Evolutionary conservation across 2,113 vertebrate genomes (phyloP).

Genomic region (Hippoglossus stenolepis): DNA sequence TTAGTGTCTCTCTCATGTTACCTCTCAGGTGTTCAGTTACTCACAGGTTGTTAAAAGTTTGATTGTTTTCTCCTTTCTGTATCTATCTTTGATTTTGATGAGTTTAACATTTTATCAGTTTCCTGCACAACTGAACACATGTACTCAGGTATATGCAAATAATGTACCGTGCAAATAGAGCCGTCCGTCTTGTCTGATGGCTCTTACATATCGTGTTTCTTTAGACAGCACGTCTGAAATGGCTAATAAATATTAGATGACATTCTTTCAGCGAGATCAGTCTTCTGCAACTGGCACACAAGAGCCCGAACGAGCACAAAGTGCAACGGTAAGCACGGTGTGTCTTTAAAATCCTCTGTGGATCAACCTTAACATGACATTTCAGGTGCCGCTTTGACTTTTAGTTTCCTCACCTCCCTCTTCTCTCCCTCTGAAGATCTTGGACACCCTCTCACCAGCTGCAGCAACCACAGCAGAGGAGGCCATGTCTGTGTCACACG

Average conservation of each 20-base stretch:
- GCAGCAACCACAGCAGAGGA: constrained; percentile 93
- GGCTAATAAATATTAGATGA: constrained; percentile 72
- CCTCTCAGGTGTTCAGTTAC: background rate
- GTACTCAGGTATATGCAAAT: background rate
- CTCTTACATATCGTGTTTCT: constrained; percentile 57
- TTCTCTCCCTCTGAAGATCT: constrained; percentile 65
- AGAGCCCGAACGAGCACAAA: constrained; percentile 65
- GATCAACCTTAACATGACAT: background rate
- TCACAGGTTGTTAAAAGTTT: background rate
- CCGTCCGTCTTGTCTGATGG: constrained; percentile 31
- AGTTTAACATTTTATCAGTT: background rate
- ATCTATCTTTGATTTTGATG: too few species aligned
- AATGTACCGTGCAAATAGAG: background rate
- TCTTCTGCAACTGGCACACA: constrained; percentile 55
- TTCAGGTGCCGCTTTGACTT: background rate
- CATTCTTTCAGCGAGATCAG: constrained; percentile 66
- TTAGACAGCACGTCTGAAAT: constrained; percentile 36
- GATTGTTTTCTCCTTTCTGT: background rate
- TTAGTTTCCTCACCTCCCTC: background rate
- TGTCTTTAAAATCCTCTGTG: background rate
- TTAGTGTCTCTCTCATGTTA: background rate
- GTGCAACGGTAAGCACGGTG: constrained; percentile 56
- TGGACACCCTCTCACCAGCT: constrained; percentile 85
- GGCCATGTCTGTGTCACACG: constrained; percentile 83
- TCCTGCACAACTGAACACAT: background rate